These are phyloP conservation scores for Amazona guildingii DNA, from an alignment of 2,113 vertebrate species.

Conservation along the genomic window DNA sequence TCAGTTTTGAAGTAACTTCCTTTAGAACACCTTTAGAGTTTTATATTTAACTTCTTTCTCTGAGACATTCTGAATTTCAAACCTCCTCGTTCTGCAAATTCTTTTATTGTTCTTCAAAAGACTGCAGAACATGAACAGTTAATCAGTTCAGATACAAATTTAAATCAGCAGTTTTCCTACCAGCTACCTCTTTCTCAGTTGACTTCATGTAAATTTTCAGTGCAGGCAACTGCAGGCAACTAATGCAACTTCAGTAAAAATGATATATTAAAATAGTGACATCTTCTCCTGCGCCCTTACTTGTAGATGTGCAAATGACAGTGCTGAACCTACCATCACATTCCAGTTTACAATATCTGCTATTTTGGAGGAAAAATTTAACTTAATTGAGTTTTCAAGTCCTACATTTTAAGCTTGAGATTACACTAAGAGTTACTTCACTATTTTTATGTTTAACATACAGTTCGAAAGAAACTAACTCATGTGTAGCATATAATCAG, in stretches of 20 bases:
- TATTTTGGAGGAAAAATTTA: neutral
- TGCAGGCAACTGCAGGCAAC: neutral
- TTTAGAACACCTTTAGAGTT: neutral
- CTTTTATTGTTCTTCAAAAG: neutral
- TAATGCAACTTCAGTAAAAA: neutral
- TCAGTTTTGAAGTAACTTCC: neutral
- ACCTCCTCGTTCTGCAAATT: neutral
- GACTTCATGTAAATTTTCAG: neutral
- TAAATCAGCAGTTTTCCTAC: neutral
- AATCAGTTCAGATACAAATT: neutral
- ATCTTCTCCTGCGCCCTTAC: neutral
- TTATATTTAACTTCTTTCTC: neutral
- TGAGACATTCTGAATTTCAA: neutral
- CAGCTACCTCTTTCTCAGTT: neutral
- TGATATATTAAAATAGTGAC: neutral
- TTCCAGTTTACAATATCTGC: neutral
- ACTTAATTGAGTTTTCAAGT: neutral
- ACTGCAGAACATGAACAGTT: neutral
- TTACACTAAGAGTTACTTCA: neutral
- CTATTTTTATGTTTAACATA: neutral
- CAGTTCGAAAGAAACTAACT: neutral
- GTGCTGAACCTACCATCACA: neutral
- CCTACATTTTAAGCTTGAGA: neutral
- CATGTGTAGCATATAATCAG: neutral
- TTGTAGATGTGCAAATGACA: neutral